Base-by-base conservation (phyloP, 2,113 vertebrate genomes). In the Clarias macrocephalus region DNA sequence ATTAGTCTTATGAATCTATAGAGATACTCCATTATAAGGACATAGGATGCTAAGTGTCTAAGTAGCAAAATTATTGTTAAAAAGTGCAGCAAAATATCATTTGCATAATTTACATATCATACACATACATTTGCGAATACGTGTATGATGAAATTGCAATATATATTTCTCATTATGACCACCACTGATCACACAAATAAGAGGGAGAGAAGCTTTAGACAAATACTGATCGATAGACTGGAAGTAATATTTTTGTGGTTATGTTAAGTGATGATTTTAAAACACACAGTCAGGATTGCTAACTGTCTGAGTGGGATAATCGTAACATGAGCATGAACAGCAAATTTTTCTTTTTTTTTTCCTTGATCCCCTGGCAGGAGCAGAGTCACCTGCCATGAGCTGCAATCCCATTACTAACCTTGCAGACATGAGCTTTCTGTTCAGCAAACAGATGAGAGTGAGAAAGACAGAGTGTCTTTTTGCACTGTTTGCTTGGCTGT, bases 281-380 rank as follows among this genome's bases (percentile, higher is more conserved):
- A 68, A 7, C 30, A 68, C 66, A 72, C 30, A 72, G 68, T 23
- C 33, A 65, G 80, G 83, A 33, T 60, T 42, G 28, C n/a, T 73
- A 9, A 30, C n/a, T 21, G 0, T 33, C 37, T 73, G 73, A 76
- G 42, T 52, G 42, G 54, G 7, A 8, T 33, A 56, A 72, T 30
- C n/a, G 7, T 25, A 59, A 52, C 66, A 28, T 59, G 54, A 73
- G 30, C 12, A 42, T 23, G 33, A 37, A 37, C 33, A 37, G 3
- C 2, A 37, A 85, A 62, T 56, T 75, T 85, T 76, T 62, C 12
- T 70, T 85, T 76, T 75, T 72, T 37, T 23, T 48, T 56, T 73
- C n/a, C n/a, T 59, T 62, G 70, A 62, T 70, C 56, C 30, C 57
- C 56, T 76, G 30, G 70, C 56, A 76, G 13, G 33, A 60, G 33